A percentile compares a stretch with the other conserved stretches of the same genome.
Evolutionary conservation across 2,888 invertebrate genomes (phyloP).

Genomic region (Microctonus aethiopoides): DNA sequence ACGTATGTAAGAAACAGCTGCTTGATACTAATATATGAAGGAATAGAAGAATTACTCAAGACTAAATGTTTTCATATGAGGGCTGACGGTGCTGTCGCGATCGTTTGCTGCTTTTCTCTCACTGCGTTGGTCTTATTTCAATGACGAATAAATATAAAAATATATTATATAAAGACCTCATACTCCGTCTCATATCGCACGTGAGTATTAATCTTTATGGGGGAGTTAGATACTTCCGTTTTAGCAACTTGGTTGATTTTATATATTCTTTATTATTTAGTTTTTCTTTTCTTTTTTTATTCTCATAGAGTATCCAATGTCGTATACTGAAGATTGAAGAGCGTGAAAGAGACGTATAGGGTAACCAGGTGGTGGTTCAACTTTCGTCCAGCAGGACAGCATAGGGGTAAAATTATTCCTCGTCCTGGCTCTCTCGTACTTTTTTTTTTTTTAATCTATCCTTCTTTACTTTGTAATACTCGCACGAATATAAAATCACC

Average conservation of each 20-base stretch:
- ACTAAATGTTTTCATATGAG: neutral
- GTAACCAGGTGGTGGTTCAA: constrained; percentile 19
- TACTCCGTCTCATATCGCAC: neutral
- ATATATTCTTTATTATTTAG: neutral
- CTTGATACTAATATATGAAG: neutral
- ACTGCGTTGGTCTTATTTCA: neutral
- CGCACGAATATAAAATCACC: constrained; percentile 15
- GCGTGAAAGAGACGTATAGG: constrained; percentile 5
- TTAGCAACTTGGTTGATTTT: neutral
- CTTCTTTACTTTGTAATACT: neutral
- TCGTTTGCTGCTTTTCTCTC: neutral
- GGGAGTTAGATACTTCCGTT: neutral
- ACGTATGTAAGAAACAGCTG: neutral
- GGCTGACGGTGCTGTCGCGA: neutral
- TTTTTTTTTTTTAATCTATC: neutral
- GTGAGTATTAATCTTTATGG: neutral
- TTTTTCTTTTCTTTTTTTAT: neutral
- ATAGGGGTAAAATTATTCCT: neutral
- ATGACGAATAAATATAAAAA: neutral
- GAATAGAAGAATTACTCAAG: neutral
- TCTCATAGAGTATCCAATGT: neutral
- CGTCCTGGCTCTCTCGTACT: neutral
- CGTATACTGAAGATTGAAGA: neutral
- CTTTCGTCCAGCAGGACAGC: constrained; percentile 8
- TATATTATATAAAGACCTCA: neutral